Evolutionary conservation across 2,113 vertebrate species (phyloP), one percentile per base, ranked within the genome.

Genomic region (Nymphicus hollandicus): DNA sequence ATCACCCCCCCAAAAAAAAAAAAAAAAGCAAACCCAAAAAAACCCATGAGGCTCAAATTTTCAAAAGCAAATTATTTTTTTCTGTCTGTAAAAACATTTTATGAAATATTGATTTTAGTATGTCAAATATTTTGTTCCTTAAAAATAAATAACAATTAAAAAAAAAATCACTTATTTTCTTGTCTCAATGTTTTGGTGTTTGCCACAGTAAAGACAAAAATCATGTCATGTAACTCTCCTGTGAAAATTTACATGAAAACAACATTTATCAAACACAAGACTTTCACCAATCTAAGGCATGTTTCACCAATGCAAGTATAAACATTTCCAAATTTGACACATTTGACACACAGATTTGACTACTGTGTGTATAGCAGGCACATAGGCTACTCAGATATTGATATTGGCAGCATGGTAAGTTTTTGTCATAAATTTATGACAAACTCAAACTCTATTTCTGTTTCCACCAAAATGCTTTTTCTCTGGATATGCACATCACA

Each of bases 121-220:
- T 71, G 31, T 52, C 66, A 47, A 61, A 61, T 39, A 47, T 3
- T 8, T 61, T 33, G 53, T 52, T 70, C 16, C 2, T 18, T 43
- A 4, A 13, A 17, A 53, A 55, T 56, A 56, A 56, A 33, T 33
- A 56, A 33, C 18, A 33, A 33, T 56, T 47, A 41, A 43, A 49
- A 33, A 65, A 29, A 43, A 7, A 47, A 28, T 49, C 6, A 58
- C 15, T 84, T 66, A 49, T 49, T 91, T 84, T 66, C 52, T 74
- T 85, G 10, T 85, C 33, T 74, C 46, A 27, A 60, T 39, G 6
- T 70, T 89, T 85, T 68, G 31, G 7, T 73, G 24, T 58, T 63
- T 24, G 24, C 13, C 28, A 39, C 33, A 44, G n/a, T 44, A 66
- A 89, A 94, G 74, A 85, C 29, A 52, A 94, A 87, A 87, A 81